Evolutionary conservation across 1,140 invertebrate genomes (phyloP), one percentile per base, ranked within the genome.

Genomic region (Babylonia areolata): DNA sequence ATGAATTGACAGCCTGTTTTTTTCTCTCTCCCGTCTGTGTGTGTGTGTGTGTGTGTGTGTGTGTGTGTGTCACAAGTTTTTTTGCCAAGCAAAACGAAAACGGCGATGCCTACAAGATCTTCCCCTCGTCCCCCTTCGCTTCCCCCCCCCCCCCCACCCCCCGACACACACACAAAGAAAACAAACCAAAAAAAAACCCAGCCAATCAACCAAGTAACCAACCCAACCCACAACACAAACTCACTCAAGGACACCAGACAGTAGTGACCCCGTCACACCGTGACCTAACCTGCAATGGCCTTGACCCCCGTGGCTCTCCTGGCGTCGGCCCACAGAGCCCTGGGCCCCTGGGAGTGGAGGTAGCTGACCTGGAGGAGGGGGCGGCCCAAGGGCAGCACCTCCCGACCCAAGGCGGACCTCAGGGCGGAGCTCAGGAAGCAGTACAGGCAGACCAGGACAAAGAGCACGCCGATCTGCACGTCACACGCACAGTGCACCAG

Each of bases 311-410:
- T 90, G 17, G 89, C 88, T 71, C 81, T 87, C 51, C 89, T 86
- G 12, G 88, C 88, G 78, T 91, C 88, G 11, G 90, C 88, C 88
- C 90, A 91, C 23, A 90, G 80, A 11, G 88, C 89, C 42, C 87
- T 86, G 46, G 83, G 81, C 15, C 89, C 88, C 51, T 89, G 86
- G 17, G 89, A 88, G 64, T 90, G 87, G 5, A 92, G 85, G 28
- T 88, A 88, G 84, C 90, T 92, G 54, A 92, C 90, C 79, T 91
- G 87, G 1, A 91, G 37, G 17, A 91, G 73, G 23, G 91, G 91
- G 37, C 85, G 90, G n/a, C 91, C 91, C 17, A 88, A 23, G 17
- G 91, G 90, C 23, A 92, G 81, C n/a, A 92, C 46, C 17, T 90
- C 89, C 69, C 86, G 81, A 0, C 90, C 90, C 79, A 79, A 88